Base-by-base conservation (phyloP, 2,888 invertebrate species). In the Perithous albicinctus region DNA sequence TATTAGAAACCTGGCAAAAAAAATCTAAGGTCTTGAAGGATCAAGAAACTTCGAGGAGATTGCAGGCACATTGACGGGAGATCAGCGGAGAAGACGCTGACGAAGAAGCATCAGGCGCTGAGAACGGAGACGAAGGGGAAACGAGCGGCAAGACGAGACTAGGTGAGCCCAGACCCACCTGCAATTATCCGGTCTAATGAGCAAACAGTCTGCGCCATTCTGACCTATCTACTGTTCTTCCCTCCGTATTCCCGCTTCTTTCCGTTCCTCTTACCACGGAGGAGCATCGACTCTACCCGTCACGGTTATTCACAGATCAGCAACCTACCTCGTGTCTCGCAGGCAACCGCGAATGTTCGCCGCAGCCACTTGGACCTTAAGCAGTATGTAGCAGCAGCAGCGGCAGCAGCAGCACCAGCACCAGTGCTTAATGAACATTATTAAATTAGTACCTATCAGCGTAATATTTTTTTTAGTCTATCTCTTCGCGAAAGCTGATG, bases 131-230 rank as follows among this genome's bases (percentile, higher is more conserved):
- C 67, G 78, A 77, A 82, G 70, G 80, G 32, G 74, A 74, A 82
- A 67, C 78, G 78, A 72, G 79, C 72, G 83, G 86, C 83, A 84
- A 86, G 86, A 85, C 83, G 85, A 84, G 87, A 86, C 86, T 86
- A 87, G 86, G 88, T 86, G 88, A 89, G 88, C 48, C 84, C 83
- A 84, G 88, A 84, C 88, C 88, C 89, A 89, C 90, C 91, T 89
- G 89, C 90, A 92, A 92, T 91, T 92, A 91, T 91, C 90, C 91
- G 91, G 91, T 91, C 91, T 91, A 92, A 91, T 91, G 92, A 91
- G 91, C 91, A 91, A 91, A 91, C 91, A 91, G 91, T 89, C 89
- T 88, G 87, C 85, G 87, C 85, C 59, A 74, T 82, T 66, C 66
- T 78, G 78, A 80, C 80, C 86, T 84, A 51, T 84, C 80, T 61